Evolutionary conservation across 1,140 invertebrate genomes (phyloP), one percentile per base, ranked within the genome.

Genomic region (Tetraneura akinire): DNA sequence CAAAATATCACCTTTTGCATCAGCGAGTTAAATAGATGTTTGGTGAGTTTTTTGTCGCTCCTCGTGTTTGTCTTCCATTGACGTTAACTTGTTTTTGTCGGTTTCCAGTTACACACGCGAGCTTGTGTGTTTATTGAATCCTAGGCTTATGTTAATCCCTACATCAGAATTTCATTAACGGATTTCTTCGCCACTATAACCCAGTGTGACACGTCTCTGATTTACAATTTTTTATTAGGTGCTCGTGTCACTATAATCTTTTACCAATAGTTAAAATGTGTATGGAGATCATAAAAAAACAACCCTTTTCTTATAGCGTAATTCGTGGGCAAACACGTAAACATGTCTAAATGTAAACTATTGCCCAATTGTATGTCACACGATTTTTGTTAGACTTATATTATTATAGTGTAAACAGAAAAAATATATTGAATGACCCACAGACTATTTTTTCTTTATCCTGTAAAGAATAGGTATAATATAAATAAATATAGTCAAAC

Each of bases 91-190:
- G 74, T 78, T 78, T 60, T 76, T n/a, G 32, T 78, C 16, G 51
- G 53, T 78, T 57, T 78, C 74, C 57, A 62, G 62, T 78, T 78
- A 42, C 74, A 78, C 51, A 42, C 18, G 47, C 18, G 47, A 51
- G 14, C 23, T 71, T 57, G 32, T 57, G 32, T 76, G 71, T 62
- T 60, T 62, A 45, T 78, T 37, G 37, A 23, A 62, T 78, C 23
- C 74, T 57, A 60, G 74, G 74, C 74, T 78, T 78, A 78, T 45
- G 74, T 78, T 78, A 78, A 78, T 78, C 74, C 74, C 37, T 78
- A 78, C 74, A 62, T 78, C 74, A 78, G 53, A 62, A 78, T 78
- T 78, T 78, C 74, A 78, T 78, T 78, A 78, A 78, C 74, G 74
- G 55, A 62, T 78, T 78, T 78, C 55, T 78, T 62, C 37, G 37